Conservation (phyloP, 2,797 vertebrate genomes). For the Phoebastria nigripes region DNA sequence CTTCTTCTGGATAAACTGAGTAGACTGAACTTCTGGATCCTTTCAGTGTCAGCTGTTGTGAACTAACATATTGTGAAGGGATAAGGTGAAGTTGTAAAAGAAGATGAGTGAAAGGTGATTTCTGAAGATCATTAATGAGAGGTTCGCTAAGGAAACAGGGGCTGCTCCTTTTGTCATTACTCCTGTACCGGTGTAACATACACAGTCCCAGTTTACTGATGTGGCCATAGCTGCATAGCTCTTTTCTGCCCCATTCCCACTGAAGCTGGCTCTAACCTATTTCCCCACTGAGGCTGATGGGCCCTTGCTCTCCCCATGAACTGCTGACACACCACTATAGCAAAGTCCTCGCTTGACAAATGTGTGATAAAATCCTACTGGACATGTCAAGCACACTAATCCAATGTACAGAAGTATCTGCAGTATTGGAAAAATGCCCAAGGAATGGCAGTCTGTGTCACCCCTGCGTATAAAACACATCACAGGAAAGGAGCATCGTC, state of each 20-base stretch:
- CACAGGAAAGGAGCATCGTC: neutral
- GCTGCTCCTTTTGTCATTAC: neutral
- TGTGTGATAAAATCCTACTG: neutral
- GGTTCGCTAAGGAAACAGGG: neutral
- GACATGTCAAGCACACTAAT: neutral
- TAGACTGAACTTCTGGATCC: neutral
- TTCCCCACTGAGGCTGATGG: neutral
- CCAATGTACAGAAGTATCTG: neutral
- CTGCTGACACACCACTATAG: neutral
- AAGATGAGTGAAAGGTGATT: neutral
- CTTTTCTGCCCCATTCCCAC: neutral
- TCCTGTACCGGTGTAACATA: neutral
- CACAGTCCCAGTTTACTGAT: neutral
- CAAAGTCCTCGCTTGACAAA: neutral
- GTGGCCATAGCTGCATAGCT: neutral
- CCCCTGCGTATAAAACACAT: neutral
- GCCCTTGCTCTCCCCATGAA: neutral
- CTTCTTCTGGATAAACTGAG: neutral
- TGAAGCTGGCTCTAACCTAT: neutral
- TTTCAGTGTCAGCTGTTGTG: neutral
- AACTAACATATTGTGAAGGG: neutral
- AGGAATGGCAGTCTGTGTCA: neutral
- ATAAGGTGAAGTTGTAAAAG: neutral
- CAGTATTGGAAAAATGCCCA: neutral
- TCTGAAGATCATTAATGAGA: neutral